These are phyloP conservation scores for Folsomia manolachei DNA, from an alignment of 2,888 invertebrate species.

Conservation along the genomic window DNA sequence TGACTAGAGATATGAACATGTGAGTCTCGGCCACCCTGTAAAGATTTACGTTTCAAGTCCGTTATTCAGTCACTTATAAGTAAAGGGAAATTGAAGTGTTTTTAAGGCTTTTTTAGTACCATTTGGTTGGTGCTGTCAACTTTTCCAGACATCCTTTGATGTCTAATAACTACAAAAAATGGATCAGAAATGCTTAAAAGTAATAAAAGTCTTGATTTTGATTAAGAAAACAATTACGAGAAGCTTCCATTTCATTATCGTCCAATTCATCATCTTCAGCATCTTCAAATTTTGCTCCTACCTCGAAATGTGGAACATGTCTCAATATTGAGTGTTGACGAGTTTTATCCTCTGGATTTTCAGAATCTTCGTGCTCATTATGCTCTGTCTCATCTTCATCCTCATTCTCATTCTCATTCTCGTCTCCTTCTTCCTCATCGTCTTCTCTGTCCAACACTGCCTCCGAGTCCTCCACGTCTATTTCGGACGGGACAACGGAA, in stretches of 20 bases:
- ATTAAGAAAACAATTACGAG: background rate
- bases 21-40: too few relatives aligned
- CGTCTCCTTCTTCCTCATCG: background rate
- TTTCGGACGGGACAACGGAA: background rate
- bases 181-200: too few relatives aligned
- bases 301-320: background rate
- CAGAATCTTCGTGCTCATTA: background rate
- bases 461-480: background rate
- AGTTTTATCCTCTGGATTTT: background rate
- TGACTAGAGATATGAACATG: too few relatives aligned
- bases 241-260: too few relatives aligned
- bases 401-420: background rate
- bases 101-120: too few relatives aligned
- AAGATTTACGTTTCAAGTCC: too few relatives aligned
- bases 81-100: too few relatives aligned
- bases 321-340: conserved; percentile 2
- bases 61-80: too few relatives aligned
- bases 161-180: too few relatives aligned
- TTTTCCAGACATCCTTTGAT: too few relatives aligned
- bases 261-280: background rate
- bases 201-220: background rate
- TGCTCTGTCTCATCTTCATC: background rate
- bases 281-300: background rate
- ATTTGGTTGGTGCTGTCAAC: too few relatives aligned
- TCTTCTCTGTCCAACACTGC: background rate